phyloP scores from a whole-genome alignment of 2,797 vertebrate species.

The Silurus aristotelis region DNA sequence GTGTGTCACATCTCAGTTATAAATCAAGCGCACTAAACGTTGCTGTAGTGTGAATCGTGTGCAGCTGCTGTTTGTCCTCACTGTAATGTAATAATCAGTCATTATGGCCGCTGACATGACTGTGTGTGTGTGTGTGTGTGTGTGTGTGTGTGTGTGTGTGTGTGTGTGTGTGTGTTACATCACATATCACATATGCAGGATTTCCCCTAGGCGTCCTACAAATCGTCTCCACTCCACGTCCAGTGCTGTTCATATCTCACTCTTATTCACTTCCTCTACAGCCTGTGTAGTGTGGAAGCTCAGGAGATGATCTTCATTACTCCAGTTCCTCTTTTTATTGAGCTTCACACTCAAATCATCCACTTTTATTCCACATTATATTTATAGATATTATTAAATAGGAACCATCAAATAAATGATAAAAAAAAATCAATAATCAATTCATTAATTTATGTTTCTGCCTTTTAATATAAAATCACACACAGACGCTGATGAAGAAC shows the following conservation, averaged over 20 bases:
- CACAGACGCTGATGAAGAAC: no score
- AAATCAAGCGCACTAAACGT: constrained; percentile 75
- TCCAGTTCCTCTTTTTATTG: no score
- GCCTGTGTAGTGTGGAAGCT: not conserved
- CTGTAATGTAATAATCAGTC: not conserved
- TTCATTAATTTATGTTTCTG: no score
- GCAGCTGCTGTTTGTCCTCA: constrained; percentile 2
- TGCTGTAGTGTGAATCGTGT: constrained; percentile 20
- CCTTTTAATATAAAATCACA: no score
- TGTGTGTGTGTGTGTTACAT: not conserved
- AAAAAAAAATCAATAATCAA: no score
- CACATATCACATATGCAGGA: not conserved
- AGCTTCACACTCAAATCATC: no score
- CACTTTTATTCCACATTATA: no score
- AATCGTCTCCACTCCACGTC: not conserved
- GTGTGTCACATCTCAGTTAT: constrained; percentile 64
- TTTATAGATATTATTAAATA: no score
- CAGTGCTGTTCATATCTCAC: not conserved
- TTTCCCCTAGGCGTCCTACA: not conserved
- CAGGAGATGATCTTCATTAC: no score
- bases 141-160: constrained; percentile 5
- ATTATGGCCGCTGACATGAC: not conserved
- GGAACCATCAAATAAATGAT: no score
- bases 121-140: not conserved
- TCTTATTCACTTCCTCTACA: not conserved